Evolutionary conservation across 2,888 invertebrate genomes (phyloP).

Genomic region (Volucella zonaria): DNA sequence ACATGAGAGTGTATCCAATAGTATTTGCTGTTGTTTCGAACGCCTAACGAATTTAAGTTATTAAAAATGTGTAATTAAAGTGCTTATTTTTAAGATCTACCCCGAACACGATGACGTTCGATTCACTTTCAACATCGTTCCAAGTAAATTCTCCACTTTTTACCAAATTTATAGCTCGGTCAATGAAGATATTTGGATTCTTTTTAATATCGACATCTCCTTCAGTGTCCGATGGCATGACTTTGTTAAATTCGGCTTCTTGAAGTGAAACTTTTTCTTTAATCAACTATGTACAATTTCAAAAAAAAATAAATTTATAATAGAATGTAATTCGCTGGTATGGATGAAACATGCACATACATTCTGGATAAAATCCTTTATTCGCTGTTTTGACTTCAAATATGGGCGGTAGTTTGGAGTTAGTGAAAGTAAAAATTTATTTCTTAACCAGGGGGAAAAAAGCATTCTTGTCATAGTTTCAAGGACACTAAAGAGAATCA

Average conservation of each 20-base stretch:
- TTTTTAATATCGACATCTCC: conserved; percentile 57
- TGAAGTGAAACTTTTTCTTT: conserved; percentile 75
- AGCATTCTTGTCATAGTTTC: conserved; percentile 80
- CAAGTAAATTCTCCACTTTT: conserved; percentile 77
- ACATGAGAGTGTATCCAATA: conserved; percentile 61
- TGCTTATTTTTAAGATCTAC: conserved; percentile 42
- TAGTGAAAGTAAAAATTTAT: conserved; percentile 75
- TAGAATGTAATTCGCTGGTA: neutral
- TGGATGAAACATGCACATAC: conserved; percentile 69
- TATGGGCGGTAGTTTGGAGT: conserved; percentile 76
- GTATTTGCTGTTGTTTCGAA: conserved; percentile 81
- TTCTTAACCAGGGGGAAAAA: conserved; percentile 79
- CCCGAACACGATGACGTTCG: conserved; percentile 80
- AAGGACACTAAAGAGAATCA: conserved; percentile 75
- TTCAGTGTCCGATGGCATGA: conserved; percentile 53
- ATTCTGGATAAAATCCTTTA: conserved; percentile 77
- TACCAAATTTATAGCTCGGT: conserved; percentile 78
- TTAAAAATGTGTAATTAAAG: neutral
- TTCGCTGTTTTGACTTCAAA: conserved; percentile 75
- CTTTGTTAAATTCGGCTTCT: conserved; percentile 17
- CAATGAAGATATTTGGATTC: conserved; percentile 75
- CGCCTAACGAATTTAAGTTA: conserved; percentile 74
- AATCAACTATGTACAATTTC: conserved; percentile 74
- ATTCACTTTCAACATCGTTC: conserved; percentile 79
- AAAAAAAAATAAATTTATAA: neutral